Percentiles rank a stretch among this genome's conserved stretches.
Conservation (phyloP, 2,888 invertebrate species). For the Epistrophella euchroma region DNA sequence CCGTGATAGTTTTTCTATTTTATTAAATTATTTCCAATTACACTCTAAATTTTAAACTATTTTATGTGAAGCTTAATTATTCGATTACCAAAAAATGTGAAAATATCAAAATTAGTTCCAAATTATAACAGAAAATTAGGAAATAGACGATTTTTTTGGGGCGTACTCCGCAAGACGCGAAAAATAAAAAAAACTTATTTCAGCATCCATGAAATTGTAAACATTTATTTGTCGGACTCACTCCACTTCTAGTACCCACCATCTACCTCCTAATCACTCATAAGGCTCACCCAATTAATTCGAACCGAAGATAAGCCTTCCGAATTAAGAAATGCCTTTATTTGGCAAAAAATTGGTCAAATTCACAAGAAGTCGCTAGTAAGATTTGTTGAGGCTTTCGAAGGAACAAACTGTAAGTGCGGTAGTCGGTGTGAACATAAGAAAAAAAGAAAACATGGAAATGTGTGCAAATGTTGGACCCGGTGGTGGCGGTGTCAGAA, state of each 20-base stretch:
- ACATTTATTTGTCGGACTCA: slow-evolving; percentile 64
- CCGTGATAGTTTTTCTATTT: slow-evolving; percentile 26
- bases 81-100: slow-evolving; percentile 32
- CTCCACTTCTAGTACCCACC: neutral
- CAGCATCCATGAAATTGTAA: slow-evolving; percentile 66
- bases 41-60: slow-evolving; percentile 29
- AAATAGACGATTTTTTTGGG: slow-evolving; percentile 56
- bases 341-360: slow-evolving; percentile 22
- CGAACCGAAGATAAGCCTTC: neutral
- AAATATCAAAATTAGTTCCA: neutral
- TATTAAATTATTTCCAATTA: slow-evolving; percentile 49
- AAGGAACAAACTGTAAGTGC: neutral
- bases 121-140: slow-evolving; percentile 42
- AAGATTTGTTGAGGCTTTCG: neutral
- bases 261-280: neutral
- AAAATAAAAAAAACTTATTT: slow-evolving; percentile 34
- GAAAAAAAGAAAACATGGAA: slow-evolving; percentile 45
- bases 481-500: slow-evolving; percentile 30
- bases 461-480: slow-evolving; percentile 68
- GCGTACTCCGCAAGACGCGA: slow-evolving; percentile 59
- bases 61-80: slow-evolving; percentile 13
- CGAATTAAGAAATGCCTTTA: slow-evolving; percentile 3
- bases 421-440: slow-evolving; percentile 24
- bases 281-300: slow-evolving; percentile 18
- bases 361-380: slow-evolving; percentile 1